Evolutionary conservation across 2,888 invertebrate species (phyloP).

Genomic region (Conomelus anceps): DNA sequence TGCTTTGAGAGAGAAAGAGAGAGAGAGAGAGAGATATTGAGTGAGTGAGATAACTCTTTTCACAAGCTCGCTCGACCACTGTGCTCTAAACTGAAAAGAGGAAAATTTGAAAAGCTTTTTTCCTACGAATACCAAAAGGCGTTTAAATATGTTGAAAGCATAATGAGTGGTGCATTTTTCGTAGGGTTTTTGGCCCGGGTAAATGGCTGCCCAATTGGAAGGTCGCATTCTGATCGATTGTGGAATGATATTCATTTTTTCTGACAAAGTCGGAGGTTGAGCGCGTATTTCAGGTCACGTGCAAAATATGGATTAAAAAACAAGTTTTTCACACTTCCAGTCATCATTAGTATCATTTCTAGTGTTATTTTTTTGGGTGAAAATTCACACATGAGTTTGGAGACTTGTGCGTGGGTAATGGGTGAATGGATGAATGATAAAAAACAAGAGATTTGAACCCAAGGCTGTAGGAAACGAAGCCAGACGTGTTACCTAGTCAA

Average conservation of each 20-base stretch:
- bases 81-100: neutral
- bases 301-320: no score
- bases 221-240: neutral
- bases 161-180: neutral
- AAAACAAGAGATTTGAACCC: no score
- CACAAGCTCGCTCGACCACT: neutral
- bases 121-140: neutral
- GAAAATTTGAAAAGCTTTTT: neutral
- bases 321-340: no score
- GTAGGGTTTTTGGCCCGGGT: neutral
- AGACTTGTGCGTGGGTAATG: no score
- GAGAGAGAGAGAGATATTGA: neutral
- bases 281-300: no score
- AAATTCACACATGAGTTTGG: no score
- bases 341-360: no score
- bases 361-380: no score
- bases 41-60: neutral
- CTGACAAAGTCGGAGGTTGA: neutral
- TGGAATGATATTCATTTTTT: neutral
- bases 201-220: neutral
- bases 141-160: neutral
- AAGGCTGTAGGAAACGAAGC: no score
- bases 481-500: no score
- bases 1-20: neutral
- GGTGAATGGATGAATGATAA: no score